Evolutionary conservation across 2,797 vertebrate species (phyloP), one percentile per base, ranked within the genome.

Genomic region (Falco berigora): DNA sequence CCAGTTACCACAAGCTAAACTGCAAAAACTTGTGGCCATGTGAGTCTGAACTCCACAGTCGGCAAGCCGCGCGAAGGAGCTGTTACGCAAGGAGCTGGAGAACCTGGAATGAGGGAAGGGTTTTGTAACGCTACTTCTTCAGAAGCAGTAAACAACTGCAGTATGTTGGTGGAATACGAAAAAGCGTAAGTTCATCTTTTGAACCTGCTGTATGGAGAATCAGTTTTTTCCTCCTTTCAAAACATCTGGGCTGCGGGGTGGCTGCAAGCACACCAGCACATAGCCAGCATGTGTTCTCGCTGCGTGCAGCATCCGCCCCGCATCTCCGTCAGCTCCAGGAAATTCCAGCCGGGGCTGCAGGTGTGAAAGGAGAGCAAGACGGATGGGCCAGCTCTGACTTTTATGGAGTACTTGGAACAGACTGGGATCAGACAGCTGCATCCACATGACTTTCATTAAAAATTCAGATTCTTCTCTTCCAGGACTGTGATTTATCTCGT

Each of bases 401-500:
- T 96, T 94, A 95, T 94, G 95, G 88, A 94, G 96, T 93, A 91
- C 88, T 94, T 96, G 94, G 97, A 98, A 90, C 89, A 84, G 95
- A 63, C 79, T 25, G 4, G 94, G 63, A 86, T 95, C 73, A 46
- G 94, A 95, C 97, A 97, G 96, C 97, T 98, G 96, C 88, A 95
- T 92, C 98, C 97, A 98, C 98, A 99, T 98, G 98, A 98, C 98
- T 99, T 98, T 98, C 98, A 98, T 99, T 98, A 99, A 98, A 98
- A 98, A 96, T 98, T 98, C 97, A 98, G 98, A 98, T 98, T 98
- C 98, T 97, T 98, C 96, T 97, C 86, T 86, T 96, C 97, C 98
- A 96, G 90, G 98, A 96, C 97, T 98, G 97, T 98, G 99, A 98
- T 99, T 98, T 99, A 99, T 98, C 98, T 72, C 92, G 93, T 97